These are phyloP conservation scores for Daptonema setosum DNA, from an alignment of 2,888 invertebrate genomes.

Conservation along the genomic window DNA sequence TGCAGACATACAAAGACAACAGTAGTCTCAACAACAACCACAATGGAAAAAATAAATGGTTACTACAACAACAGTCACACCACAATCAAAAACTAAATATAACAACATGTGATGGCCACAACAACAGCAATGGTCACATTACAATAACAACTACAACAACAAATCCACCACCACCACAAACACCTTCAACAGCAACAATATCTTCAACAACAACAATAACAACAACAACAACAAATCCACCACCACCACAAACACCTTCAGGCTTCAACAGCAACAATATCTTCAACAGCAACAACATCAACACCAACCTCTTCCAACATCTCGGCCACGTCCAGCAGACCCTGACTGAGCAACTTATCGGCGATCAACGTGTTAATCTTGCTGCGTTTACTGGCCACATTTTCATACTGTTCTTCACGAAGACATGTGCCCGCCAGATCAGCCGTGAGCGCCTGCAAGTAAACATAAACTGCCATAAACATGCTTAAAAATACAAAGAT, in stretches of 20 bases:
- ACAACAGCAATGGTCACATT: too few species aligned
- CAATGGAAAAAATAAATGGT: not conserved
- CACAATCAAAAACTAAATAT: too few species aligned
- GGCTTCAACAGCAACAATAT: too few species aligned
- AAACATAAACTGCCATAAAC: slow-evolving; percentile 5
- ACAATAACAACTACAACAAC: too few species aligned
- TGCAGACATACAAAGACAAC: not conserved
- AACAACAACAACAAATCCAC: too few species aligned
- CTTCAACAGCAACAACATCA: too few species aligned
- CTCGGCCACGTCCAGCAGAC: slow-evolving; percentile 74
- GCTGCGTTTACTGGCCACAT: slow-evolving; percentile 44
- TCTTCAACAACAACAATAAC: too few species aligned
- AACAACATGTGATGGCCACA: too few species aligned
- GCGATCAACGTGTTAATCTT: slow-evolving; percentile 68
- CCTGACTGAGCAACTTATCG: slow-evolving; percentile 82
- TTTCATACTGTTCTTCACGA: slow-evolving; percentile 48
- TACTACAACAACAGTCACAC: not conserved
- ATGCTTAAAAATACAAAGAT: too few species aligned
- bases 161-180: too few species aligned
- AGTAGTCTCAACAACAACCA: not conserved
- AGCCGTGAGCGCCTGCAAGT: slow-evolving; percentile 53
- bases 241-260: too few species aligned
- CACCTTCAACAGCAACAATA: too few species aligned
- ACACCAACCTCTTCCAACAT: slow-evolving; percentile 43
- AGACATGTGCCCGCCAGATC: slow-evolving; percentile 71